Conservation (phyloP, 2,797 vertebrate genomes). For the Trichosurus vulpecula region DNA sequence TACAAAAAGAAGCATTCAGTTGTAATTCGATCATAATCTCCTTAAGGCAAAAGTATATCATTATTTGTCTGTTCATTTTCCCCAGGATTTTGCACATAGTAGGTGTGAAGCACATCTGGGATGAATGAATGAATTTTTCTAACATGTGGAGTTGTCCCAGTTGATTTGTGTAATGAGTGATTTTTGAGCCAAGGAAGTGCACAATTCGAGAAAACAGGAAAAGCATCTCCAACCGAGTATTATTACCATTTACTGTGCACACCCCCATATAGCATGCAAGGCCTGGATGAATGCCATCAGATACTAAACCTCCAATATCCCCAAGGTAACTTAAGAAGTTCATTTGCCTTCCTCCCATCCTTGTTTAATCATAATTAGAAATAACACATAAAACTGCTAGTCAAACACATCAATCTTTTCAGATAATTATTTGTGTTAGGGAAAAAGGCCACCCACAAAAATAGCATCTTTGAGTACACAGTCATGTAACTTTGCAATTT, state of each 20-base stretch:
- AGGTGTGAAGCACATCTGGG: neutral
- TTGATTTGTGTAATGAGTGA: slow-evolving; percentile 1
- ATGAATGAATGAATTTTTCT: slow-evolving; percentile 11
- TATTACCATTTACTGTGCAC: no score
- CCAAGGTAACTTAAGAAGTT: neutral
- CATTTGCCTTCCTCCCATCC: neutral
- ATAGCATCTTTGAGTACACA: neutral
- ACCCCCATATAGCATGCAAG: neutral
- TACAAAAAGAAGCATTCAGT: neutral
- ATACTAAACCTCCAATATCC: neutral
- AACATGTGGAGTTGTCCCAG: neutral
- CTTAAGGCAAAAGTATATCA: neutral
- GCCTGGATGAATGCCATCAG: neutral
- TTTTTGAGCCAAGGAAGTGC: neutral
- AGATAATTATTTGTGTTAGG: neutral
- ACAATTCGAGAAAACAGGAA: neutral
- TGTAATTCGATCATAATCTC: neutral
- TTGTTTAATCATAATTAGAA: slow-evolving; percentile 11
- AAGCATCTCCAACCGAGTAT: neutral
- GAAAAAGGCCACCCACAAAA: neutral
- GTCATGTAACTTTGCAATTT: neutral
- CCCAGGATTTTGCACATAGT: neutral
- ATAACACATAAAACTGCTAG: neutral
- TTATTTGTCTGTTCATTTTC: neutral
- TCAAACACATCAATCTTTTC: neutral